Percentiles rank a stretch among this genome's conserved stretches.
These are phyloP conservation scores for Dipodomys stephensi DNA, from an alignment of 2,113 vertebrate species.

Conservation along the genomic window DNA sequence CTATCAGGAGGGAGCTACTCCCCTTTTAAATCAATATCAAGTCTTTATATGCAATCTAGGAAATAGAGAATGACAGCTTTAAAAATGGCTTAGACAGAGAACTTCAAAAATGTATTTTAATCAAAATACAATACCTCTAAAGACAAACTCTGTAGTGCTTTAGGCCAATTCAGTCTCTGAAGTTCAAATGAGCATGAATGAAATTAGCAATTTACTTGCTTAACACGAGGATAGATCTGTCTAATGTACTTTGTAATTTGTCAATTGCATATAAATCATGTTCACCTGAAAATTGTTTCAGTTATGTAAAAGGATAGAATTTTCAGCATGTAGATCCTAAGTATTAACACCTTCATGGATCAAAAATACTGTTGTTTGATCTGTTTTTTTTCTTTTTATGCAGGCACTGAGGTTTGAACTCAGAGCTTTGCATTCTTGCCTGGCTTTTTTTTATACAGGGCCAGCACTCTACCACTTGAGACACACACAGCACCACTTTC, in stretches of 20 bases:
- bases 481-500: no score
- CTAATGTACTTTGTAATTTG: constrained; percentile 66
- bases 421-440: no score
- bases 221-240: constrained; percentile 36
- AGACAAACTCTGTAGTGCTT: constrained; percentile 43
- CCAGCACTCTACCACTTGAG: no score
- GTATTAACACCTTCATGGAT: neutral
- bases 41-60: neutral
- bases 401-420: no score
- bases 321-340: constrained; percentile 33
- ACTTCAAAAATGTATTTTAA: constrained; percentile 22
- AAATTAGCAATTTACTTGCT: constrained; percentile 56
- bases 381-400: neutral
- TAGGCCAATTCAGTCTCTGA: constrained; percentile 21
- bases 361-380: neutral
- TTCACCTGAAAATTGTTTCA: constrained; percentile 51
- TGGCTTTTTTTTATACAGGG: no score
- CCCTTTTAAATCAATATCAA: neutral
- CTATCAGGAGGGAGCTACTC: neutral
- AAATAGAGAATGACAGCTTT: neutral
- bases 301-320: neutral
- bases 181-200: constrained; percentile 66
- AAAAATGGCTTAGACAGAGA: neutral
- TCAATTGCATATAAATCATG: constrained; percentile 39
- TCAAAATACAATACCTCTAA: constrained; percentile 36